phyloP scores from a whole-genome alignment of 2,888 invertebrate genomes.

The Platynereis dumerilii region DNA sequence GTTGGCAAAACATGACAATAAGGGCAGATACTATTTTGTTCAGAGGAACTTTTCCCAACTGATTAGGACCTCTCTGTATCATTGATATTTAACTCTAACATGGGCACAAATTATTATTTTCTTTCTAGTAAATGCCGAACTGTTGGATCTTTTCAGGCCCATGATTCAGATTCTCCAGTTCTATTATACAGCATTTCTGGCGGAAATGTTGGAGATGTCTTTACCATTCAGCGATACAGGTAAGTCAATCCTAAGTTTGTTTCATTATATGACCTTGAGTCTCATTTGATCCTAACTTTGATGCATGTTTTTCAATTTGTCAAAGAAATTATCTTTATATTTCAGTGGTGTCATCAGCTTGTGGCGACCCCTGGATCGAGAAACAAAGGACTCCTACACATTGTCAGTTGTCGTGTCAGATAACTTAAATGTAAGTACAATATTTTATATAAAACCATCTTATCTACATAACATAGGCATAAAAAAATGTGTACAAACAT shows the following conservation, averaged over 20 bases:
- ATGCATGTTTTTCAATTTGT: background rate
- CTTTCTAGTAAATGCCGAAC: too few relatives aligned
- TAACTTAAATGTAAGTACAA: conserved; percentile 21
- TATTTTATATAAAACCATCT: too few relatives aligned
- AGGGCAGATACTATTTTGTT: too few relatives aligned
- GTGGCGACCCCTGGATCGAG: conserved; percentile 27
- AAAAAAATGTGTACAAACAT: too few relatives aligned
- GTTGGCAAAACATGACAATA: too few relatives aligned
- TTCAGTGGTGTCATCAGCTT: conserved; percentile 15
- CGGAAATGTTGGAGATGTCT: background rate
- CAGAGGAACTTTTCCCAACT: too few relatives aligned
- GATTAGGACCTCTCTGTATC: too few relatives aligned
- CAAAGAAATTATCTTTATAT: background rate
- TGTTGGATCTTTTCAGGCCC: background rate
- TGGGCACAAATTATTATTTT: too few relatives aligned
- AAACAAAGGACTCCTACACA: conserved; percentile 16
- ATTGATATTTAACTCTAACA: too few relatives aligned
- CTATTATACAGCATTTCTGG: background rate
- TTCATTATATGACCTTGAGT: background rate
- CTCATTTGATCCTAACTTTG: too few relatives aligned
- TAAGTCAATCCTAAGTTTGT: background rate
- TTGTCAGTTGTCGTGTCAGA: conserved; percentile 16
- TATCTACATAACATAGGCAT: too few relatives aligned
- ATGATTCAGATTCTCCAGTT: background rate
- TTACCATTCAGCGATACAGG: conserved; percentile 2